A percentile compares a stretch with the other conserved stretches of the same genome.
Conservation (phyloP, 2,888 invertebrate genomes). For the Drosophila kuntzei region DNA sequence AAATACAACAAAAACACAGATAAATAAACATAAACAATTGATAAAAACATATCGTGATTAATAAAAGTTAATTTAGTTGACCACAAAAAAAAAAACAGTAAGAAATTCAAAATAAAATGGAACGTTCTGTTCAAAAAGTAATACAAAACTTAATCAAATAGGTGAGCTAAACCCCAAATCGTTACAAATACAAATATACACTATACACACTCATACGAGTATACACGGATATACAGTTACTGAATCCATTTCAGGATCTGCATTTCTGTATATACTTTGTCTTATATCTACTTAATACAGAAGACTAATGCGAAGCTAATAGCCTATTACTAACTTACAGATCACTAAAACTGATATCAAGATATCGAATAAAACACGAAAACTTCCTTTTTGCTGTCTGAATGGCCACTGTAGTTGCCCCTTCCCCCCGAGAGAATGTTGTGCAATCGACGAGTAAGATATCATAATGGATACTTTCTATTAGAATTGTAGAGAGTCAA, state of each 20-base stretch:
- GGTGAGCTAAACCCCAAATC: slow-evolving; percentile 86
- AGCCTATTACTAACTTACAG: slow-evolving; percentile 64
- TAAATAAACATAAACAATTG: slow-evolving; percentile 37
- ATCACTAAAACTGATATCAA: slow-evolving; percentile 24
- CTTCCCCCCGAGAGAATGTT: slow-evolving; percentile 18
- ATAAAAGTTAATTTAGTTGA: slow-evolving; percentile 75
- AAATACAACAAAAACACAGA: slow-evolving; percentile 32
- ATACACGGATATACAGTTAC: slow-evolving; percentile 16
- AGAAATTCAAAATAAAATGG: slow-evolving; percentile 50
- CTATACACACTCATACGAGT: slow-evolving; percentile 37
- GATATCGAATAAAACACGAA: slow-evolving; percentile 6
- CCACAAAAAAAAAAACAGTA: slow-evolving; percentile 49
- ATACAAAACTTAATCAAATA: slow-evolving; percentile 75
- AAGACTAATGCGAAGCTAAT: slow-evolving; percentile 76
- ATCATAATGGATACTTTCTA: neutral
- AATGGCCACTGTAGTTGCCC: neutral
- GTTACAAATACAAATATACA: slow-evolving; percentile 63
- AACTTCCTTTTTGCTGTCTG: slow-evolving; percentile 20
- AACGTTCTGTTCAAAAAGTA: slow-evolving; percentile 63
- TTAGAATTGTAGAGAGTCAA: neutral
- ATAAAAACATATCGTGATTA: slow-evolving; percentile 57
- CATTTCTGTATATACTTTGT: slow-evolving; percentile 29
- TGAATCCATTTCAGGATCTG: slow-evolving; percentile 10
- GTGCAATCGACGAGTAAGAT: slow-evolving; percentile 32
- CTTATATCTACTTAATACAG: slow-evolving; percentile 59